Conservation (phyloP, 2,888 invertebrate genomes). For the Lasioglossum zephyrum region DNA sequence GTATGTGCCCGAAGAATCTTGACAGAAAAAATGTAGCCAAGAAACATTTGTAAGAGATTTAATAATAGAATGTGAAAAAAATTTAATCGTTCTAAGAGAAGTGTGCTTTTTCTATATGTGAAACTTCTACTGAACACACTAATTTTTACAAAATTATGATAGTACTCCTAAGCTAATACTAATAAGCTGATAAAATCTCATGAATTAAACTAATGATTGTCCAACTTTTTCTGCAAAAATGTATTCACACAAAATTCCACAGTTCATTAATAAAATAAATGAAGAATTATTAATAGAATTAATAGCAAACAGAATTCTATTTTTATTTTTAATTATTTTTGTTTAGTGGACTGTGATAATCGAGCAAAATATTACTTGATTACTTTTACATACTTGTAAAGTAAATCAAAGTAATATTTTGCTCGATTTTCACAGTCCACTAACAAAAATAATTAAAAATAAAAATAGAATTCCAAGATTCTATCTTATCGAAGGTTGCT, state of each 20-base stretch:
- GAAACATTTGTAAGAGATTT: not conserved
- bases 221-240: not conserved
- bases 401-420: not conserved
- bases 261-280: not conserved
- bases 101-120: not conserved
- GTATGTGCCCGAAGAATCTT: not conserved
- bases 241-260: not conserved
- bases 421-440: not conserved
- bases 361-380: too few species aligned
- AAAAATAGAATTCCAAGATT: not conserved
- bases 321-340: too few species aligned
- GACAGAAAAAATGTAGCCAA: not conserved
- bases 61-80: not conserved
- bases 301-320: too few species aligned
- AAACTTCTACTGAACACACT: not conserved
- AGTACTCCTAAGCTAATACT: not conserved
- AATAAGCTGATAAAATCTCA: not conserved
- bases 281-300: not conserved
- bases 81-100: not conserved
- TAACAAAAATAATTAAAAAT: not conserved
- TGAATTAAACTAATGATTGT: not conserved
- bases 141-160: not conserved
- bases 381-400: not conserved
- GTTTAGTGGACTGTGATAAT: too few species aligned
- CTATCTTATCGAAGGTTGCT: not conserved